phyloP scores from a whole-genome alignment of 2,888 invertebrate species.

The Ochlodes sylvanus region DNA sequence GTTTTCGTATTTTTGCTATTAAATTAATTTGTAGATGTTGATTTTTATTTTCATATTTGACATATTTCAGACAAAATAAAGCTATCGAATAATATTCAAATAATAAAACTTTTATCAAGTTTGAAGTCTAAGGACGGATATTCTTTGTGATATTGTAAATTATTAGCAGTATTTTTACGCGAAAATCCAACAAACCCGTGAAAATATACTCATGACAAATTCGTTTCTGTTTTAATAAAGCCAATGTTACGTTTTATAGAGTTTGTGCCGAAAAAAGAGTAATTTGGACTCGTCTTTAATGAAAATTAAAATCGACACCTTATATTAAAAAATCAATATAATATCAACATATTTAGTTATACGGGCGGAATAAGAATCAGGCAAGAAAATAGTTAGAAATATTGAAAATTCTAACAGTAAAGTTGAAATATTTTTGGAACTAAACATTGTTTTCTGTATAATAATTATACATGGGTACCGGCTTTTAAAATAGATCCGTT shows the following conservation, averaged over 20 bases:
- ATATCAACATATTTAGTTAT: background rate
- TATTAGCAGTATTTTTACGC: too few relatives aligned
- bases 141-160: background rate
- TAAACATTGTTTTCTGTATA: too few relatives aligned
- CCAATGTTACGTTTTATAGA: too few relatives aligned
- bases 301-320: conserved; percentile 2
- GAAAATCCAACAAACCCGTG: too few relatives aligned
- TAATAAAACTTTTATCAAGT: background rate
- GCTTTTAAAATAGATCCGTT: conserved; percentile 56
- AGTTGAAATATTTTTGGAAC: conserved; percentile 44
- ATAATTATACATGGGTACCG: conserved; percentile 70
- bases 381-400: background rate
- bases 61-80: too few relatives aligned
- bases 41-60: background rate
- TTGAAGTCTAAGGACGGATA: conserved; percentile 1
- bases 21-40: background rate
- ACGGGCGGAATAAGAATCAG: conserved; percentile 2
- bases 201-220: too few relatives aligned
- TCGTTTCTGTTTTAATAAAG: too few relatives aligned
- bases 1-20: too few relatives aligned
- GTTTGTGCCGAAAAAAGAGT: too few relatives aligned
- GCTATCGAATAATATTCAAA: too few relatives aligned
- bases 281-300: background rate
- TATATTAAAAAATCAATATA: background rate
- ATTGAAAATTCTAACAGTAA: background rate